Evolutionary conservation across 2,888 invertebrate genomes (phyloP).

Genomic region (Smittia aterrima): DNA sequence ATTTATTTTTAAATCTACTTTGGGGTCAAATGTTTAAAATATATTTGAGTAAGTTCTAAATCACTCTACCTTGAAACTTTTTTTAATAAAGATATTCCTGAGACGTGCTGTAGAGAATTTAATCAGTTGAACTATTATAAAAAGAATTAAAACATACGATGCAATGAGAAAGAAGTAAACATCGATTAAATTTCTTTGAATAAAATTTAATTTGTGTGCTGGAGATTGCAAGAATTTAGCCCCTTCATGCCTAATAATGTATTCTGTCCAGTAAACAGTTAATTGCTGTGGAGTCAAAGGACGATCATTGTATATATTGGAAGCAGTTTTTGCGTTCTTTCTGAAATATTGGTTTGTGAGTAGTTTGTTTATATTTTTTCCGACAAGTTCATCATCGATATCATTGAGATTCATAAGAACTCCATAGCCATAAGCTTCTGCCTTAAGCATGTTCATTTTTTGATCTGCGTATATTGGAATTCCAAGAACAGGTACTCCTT

Average conservation of each 20-base stretch:
- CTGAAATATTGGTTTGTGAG: constrained; percentile 46
- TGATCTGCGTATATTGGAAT: constrained; percentile 53
- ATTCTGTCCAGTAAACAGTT: constrained; percentile 58
- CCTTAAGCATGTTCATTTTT: constrained; percentile 48
- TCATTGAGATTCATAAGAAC: constrained; percentile 46
- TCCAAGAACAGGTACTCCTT: constrained; percentile 55
- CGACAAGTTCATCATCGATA: constrained; percentile 45
- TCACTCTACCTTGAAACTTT: too few relatives aligned
- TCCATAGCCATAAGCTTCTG: constrained; percentile 48
- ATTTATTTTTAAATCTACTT: too few relatives aligned
- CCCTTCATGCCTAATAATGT: constrained; percentile 50
- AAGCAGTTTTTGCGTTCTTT: constrained; percentile 47
- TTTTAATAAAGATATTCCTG: too few relatives aligned
- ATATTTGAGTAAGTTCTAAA: too few relatives aligned
- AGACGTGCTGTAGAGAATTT: background rate
- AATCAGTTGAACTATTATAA: background rate
- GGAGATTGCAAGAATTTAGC: constrained; percentile 46
- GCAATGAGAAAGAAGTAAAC: background rate
- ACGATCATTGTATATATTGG: constrained; percentile 53
- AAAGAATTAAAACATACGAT: background rate
- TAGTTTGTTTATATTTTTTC: constrained; percentile 44
- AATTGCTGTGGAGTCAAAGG: constrained; percentile 55
- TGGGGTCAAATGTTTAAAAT: too few relatives aligned
- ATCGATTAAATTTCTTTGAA: constrained; percentile 37
- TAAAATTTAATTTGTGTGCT: constrained; percentile 16